Base-by-base conservation (phyloP, 1,140 invertebrate genomes). In the Drosophila burlai region DNA sequence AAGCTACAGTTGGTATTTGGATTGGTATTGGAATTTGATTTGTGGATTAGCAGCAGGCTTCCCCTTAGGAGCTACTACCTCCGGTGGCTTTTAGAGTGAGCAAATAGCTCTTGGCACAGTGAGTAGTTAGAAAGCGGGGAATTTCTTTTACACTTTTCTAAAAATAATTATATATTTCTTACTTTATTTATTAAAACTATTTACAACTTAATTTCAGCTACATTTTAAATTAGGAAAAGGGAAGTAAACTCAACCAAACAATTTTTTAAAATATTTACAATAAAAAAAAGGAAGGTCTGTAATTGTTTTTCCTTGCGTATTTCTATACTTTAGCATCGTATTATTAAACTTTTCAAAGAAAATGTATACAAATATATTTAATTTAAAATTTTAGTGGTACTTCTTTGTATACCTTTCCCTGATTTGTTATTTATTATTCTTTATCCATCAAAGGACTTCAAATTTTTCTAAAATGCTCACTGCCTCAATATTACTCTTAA, bases 41-140 rank as follows among this genome's bases (percentile, higher is more conserved):
- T 57, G 36, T 57, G 54, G 61, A 71, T 54, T 66, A 62, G 55
- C 13, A 60, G 13, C 29, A 52, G n/a, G 26, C 29, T 29, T 10
- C 6, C 18, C 42, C 18, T 31, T 4, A 5, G 13, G n/a, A 21
- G 24, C 29, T 21, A 40, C 31, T 46, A 16, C 49, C 29, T 31
- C n/a, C 13, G 24, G 36, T 34, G 46, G 45, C 26, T 38, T 55
- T 55, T n/a, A 49, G 24, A 3, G 29, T 11, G 40, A 34, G 40
- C 18, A 45, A 34, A 45, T 9, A 65, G 29, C 40, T 61, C 38
- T 24, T 24, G 57, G 50, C 24, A 18, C 18, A 15, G 24, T 2
- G 16, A 31, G n/a, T 57, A 21, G 52, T 29, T 40, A 1, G n/a
- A 18, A 29, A 42, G 18, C 13, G 15, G 11, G 43, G n/a, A 2